phyloP scores from a whole-genome alignment of 2,113 vertebrate species.

The Ictidomys tridecemlineatus region DNA sequence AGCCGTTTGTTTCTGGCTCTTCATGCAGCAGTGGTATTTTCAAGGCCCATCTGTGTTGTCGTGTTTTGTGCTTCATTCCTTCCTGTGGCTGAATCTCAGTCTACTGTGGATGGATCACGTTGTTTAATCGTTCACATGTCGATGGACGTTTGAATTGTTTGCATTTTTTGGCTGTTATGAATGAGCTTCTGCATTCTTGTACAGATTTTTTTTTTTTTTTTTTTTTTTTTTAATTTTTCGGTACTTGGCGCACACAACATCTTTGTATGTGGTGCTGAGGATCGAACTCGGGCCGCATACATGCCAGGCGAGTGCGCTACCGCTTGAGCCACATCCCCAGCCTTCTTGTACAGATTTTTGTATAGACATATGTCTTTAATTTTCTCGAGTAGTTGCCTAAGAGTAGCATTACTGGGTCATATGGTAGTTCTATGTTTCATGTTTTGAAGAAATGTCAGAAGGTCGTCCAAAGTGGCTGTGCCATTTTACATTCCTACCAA shows the following conservation, averaged over 20 bases:
- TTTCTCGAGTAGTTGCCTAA: not conserved
- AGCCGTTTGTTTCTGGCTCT: not conserved
- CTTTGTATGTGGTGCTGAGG: too few species aligned
- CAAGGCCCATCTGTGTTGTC: not conserved
- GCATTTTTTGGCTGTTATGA: not conserved
- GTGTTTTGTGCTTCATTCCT: not conserved
- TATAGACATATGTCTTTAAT: conserved; percentile 55
- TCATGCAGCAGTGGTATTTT: not conserved
- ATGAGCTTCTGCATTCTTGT: not conserved
- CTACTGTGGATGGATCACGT: fast-evolving
- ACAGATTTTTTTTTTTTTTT: too few species aligned
- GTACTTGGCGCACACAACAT: too few species aligned
- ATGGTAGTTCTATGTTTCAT: not conserved
- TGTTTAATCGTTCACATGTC: not conserved
- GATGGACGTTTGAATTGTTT: not conserved
- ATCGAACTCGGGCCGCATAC: too few species aligned
- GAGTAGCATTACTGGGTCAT: conserved; percentile 20
- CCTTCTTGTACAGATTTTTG: not conserved
- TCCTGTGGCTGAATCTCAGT: not conserved
- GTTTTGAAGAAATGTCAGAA: not conserved
- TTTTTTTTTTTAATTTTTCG: too few species aligned
- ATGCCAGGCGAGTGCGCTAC: too few species aligned
- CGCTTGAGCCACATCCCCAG: too few species aligned
- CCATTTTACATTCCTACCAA: not conserved
- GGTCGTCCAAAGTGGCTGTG: not conserved